Evolutionary conservation across 2,888 invertebrate genomes (phyloP).

Genomic region (Tachystola acroxantha): DNA sequence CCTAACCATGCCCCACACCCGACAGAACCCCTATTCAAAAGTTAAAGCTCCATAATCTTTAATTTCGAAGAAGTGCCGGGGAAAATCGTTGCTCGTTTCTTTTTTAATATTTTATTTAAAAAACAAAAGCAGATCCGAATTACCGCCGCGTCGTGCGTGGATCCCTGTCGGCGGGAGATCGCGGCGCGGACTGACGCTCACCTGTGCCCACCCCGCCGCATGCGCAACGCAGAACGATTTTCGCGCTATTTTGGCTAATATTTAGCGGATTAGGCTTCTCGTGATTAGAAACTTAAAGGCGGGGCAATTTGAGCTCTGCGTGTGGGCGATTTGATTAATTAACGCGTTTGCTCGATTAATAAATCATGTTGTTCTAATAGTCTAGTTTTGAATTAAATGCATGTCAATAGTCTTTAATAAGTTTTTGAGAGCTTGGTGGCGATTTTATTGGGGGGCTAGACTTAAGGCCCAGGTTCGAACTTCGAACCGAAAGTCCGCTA

Average conservation of each 20-base stretch:
- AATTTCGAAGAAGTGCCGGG: conserved; percentile 11
- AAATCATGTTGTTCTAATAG: conserved; percentile 35
- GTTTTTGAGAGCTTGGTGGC: background rate
- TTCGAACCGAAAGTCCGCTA: too few species aligned
- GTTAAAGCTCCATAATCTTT: conserved; percentile 17
- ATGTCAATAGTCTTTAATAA: conserved; percentile 12
- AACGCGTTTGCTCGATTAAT: conserved; percentile 48
- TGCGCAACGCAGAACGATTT: conserved; percentile 69
- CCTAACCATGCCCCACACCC: conserved; percentile 34
- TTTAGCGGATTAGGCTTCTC: conserved; percentile 72
- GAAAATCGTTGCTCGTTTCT: conserved; percentile 20
- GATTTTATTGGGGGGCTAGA: too few species aligned
- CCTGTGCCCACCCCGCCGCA: conserved; percentile 65
- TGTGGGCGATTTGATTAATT: conserved; percentile 61
- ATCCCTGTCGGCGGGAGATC: conserved; percentile 72
- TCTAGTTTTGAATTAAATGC: conserved; percentile 40
- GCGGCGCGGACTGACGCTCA: conserved; percentile 69
- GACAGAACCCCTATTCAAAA: conserved; percentile 23
- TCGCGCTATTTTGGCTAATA: conserved; percentile 78
- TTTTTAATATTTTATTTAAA: conserved; percentile 9
- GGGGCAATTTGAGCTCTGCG: conserved; percentile 47
- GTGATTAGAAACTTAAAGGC: conserved; percentile 59
- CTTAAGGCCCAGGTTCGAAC: too few species aligned
- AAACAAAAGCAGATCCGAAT: conserved; percentile 48
- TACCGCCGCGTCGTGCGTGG: conserved; percentile 62